Percentiles rank a stretch among this genome's conserved stretches.
phyloP scores from a whole-genome alignment of 2,113 vertebrate species.

The Centrocercus urophasianus region DNA sequence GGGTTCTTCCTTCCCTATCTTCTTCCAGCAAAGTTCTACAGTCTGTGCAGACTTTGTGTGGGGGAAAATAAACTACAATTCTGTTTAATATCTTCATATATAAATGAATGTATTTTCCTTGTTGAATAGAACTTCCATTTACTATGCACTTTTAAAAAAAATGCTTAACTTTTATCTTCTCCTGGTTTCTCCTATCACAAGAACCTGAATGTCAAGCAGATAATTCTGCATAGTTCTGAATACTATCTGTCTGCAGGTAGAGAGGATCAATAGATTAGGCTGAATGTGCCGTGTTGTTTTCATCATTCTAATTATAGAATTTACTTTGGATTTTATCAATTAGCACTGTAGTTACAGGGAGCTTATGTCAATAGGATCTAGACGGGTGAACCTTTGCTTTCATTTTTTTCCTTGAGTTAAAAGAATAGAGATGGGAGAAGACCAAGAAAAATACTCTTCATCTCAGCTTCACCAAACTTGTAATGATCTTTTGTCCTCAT shows the following conservation, averaged over 20 bases:
- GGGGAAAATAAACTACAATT: background rate
- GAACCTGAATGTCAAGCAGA: background rate
- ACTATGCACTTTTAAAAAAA: background rate
- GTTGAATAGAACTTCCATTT: background rate
- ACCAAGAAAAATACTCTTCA: background rate
- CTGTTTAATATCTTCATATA: background rate
- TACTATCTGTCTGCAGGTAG: background rate
- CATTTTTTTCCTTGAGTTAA: background rate
- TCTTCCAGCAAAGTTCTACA: background rate
- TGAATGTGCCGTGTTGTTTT: background rate
- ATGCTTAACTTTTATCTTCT: background rate
- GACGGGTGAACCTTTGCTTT: background rate
- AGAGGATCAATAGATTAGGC: background rate
- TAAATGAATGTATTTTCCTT: background rate
- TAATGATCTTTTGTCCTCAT: background rate
- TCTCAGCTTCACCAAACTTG: background rate
- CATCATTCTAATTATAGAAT: background rate
- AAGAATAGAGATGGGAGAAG: background rate
- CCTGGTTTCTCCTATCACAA: background rate
- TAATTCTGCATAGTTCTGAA: background rate
- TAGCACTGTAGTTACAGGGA: background rate
- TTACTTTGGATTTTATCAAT: background rate
- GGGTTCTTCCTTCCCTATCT: background rate
- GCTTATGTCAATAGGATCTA: background rate
- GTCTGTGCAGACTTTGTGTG: background rate